Percentiles rank a stretch among this genome's conserved stretches.
phyloP scores from a whole-genome alignment of 2,888 invertebrate genomes.

The Ligdia adustata region DNA sequence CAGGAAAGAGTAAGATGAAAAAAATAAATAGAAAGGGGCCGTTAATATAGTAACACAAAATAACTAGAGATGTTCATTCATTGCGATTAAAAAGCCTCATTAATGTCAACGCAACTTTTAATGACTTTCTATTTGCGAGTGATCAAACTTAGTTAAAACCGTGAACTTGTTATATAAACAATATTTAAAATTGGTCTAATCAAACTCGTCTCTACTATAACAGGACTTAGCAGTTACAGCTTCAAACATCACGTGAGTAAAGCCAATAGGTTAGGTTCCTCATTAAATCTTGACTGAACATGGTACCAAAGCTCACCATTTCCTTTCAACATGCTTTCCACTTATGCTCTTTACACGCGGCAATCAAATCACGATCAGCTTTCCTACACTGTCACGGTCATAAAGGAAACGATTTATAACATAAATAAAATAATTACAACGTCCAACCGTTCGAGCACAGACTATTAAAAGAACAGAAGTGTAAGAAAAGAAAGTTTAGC shows the following conservation, averaged over 20 bases:
- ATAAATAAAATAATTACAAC: slow-evolving; percentile 76
- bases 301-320: slow-evolving; percentile 2
- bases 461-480: slow-evolving; percentile 24
- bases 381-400: slow-evolving; percentile 52
- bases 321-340: slow-evolving; percentile 16
- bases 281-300: slow-evolving; percentile 3
- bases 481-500: background rate
- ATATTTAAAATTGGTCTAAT: no score
- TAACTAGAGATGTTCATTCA: no score
- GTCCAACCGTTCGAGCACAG: slow-evolving; percentile 19
- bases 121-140: no score
- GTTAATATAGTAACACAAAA: no score
- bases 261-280: background rate
- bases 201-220: no score
- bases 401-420: slow-evolving; percentile 70
- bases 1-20: no score
- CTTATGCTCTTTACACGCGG: slow-evolving; percentile 25
- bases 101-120: no score
- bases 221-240: no score
- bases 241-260: background rate
- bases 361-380: slow-evolving; percentile 33
- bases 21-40: no score
- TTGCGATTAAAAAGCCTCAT: no score
- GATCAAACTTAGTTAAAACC: no score
- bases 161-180: no score